These are phyloP conservation scores for Turdus rufiventris DNA, from an alignment of 2,113 vertebrate genomes.

Conservation along the genomic window DNA sequence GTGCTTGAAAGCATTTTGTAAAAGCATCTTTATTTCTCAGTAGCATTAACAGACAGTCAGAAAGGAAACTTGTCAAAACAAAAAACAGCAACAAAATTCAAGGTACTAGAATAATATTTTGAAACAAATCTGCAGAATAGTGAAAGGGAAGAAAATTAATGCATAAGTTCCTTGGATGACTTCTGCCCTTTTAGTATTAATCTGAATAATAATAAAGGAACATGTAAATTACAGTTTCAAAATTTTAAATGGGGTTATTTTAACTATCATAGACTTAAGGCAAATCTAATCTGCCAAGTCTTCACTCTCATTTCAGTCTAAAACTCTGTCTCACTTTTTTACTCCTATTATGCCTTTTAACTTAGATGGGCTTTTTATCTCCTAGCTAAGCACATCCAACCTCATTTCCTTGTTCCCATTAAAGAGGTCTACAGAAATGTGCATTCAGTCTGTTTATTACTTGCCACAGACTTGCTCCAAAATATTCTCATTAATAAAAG, in stretches of 20 bases:
- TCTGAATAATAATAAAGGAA: conserved; percentile 71
- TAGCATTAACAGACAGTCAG: conserved; percentile 67
- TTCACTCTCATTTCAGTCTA: conserved; percentile 11
- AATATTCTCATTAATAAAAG: conserved; percentile 12
- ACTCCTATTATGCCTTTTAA: conserved; percentile 8
- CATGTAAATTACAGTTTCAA: conserved; percentile 64
- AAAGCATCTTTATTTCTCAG: conserved; percentile 77
- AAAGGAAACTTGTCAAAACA: conserved; percentile 69
- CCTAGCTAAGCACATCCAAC: conserved; percentile 20
- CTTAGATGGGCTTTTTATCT: conserved; percentile 46
- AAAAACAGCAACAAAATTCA: conserved; percentile 67
- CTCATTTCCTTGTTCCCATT: background rate
- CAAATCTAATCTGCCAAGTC: conserved; percentile 19
- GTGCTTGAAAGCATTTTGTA: conserved; percentile 75
- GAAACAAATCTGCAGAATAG: conserved; percentile 39
- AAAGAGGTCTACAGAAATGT: background rate
- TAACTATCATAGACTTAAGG: conserved; percentile 45
- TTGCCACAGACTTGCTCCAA: background rate
- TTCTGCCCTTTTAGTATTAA: conserved; percentile 62
- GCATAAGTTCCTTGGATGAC: background rate
- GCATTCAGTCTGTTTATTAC: background rate
- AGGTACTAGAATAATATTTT: conserved; percentile 53
- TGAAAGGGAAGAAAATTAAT: conserved; percentile 56
- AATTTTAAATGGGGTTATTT: conserved; percentile 57
- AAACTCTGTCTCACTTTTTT: conserved; percentile 8